Base-by-base conservation (phyloP, 2,888 invertebrate genomes). In the Brenthis daphne region DNA sequence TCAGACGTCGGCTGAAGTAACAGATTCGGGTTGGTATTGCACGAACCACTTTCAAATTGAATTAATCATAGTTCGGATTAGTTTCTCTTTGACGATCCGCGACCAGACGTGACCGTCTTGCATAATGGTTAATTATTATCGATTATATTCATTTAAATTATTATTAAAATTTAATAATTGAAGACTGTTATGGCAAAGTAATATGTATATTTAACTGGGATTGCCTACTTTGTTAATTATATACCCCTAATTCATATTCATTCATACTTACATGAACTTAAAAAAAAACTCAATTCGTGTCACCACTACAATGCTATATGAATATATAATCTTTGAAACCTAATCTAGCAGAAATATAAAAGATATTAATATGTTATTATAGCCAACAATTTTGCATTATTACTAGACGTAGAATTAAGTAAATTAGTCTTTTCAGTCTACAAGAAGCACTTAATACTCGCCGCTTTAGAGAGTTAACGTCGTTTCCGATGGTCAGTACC, bases 11-110 rank as follows among this genome's bases (percentile, higher is more conserved):
- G 72, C 85, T 85, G 82, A 79, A 85, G 88, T 87, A 88, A 89
- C 88, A 85, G 89, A 89, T 88, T 89, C 79, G 77, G 76, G 77
- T 81, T 76, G 79, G 82, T 78, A 82, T 82, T 85, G 87, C 84
- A 80, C 85, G 83, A 84, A 79, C 84, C 82, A 86, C 84, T 87
- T 79, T 76, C 83, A 85, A 89, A 90, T 90, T 90, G 84, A 89
- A 90, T 90, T 90, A 90, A 89, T 90, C 88, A 89, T 89, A 89
- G 88, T 90, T 89, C 72, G 84, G 85, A 89, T 89, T 89, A 89
- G 88, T 89, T 89, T 85, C 77, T 85, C 89, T 89, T 88, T 88
- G 89, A 87, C 86, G 85, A 85, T 80, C 82, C 81, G 80, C 75
- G 79, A 80, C 79, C 80, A 84, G 85, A 89, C 89, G 86, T 87